These are phyloP conservation scores for Galerucella calmariensis DNA, from an alignment of 2,888 invertebrate genomes.

Conservation along the genomic window DNA sequence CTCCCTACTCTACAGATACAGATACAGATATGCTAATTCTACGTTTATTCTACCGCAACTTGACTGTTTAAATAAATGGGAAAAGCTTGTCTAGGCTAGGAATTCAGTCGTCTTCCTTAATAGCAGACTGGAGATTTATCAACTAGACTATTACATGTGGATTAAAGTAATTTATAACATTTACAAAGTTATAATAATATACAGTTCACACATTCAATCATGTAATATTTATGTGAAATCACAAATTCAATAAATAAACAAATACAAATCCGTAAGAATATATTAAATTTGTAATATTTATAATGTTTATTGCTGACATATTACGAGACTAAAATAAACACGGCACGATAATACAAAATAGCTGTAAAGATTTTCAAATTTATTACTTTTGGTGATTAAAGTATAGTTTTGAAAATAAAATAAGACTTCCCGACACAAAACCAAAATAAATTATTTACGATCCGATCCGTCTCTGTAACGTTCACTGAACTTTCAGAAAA, in stretches of 20 bases:
- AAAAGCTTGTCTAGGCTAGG: too few species aligned
- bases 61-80: too few species aligned
- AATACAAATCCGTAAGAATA: background rate
- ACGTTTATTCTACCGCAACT: too few species aligned
- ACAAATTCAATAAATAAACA: conserved; percentile 2
- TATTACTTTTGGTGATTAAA: background rate
- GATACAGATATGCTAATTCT: too few species aligned
- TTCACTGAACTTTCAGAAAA: conserved; percentile 25
- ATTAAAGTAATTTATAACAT: background rate
- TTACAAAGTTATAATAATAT: background rate
- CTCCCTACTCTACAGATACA: too few species aligned
- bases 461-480: conserved; percentile 21
- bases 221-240: background rate
- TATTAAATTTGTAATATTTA: background rate
- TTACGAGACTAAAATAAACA: background rate
- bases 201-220: background rate
- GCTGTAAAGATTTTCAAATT: background rate
- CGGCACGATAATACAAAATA: background rate
- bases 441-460: background rate
- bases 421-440: background rate
- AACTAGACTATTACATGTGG: too few species aligned
- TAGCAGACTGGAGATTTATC: too few species aligned
- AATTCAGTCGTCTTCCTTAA: too few species aligned
- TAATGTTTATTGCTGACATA: background rate
- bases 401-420: background rate